phyloP scores from a whole-genome alignment of 2,113 vertebrate genomes.

The Oceanites oceanicus region DNA sequence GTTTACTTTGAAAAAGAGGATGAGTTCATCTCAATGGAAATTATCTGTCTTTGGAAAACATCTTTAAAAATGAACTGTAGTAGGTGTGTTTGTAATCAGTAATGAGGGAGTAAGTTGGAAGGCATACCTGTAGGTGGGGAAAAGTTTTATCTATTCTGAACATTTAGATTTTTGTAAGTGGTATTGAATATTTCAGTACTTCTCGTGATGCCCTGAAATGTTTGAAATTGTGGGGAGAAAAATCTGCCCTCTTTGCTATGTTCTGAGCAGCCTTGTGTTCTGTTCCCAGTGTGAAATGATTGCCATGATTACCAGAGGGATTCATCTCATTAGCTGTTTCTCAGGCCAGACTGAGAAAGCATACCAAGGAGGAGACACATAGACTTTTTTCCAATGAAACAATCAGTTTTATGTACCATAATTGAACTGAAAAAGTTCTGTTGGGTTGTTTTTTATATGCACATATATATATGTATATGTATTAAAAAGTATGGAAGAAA shows the following conservation, averaged over 20 bases:
- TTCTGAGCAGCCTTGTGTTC: not conserved
- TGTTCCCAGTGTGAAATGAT: not conserved
- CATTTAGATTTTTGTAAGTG: not conserved
- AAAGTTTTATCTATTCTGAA: not conserved
- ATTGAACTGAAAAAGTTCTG: conserved; percentile 20
- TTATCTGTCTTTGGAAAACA: not conserved
- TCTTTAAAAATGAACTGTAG: not conserved
- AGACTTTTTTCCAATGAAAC: conserved; percentile 21
- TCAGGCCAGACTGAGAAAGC: not conserved
- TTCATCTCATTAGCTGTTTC: not conserved
- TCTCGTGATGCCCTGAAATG: not conserved
- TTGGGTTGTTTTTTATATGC: conserved; percentile 28
- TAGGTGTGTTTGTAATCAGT: conserved; percentile 6
- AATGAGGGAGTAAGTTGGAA: not conserved
- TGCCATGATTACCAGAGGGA: not conserved
- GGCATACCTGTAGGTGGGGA: conserved; percentile 13
- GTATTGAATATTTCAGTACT: not conserved
- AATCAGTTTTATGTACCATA: conserved; percentile 21
- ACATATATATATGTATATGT: conserved; percentile 3
- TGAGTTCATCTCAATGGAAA: not conserved
- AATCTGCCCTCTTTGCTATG: not conserved
- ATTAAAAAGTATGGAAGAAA: conserved; percentile 39
- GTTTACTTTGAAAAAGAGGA: not conserved
- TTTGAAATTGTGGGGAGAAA: conserved; percentile 2
- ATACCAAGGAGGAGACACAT: not conserved